Evolutionary conservation across 2,113 vertebrate species (phyloP), one percentile per base, ranked within the genome.

Genomic region (Leptobrachium ailaonicum): DNA sequence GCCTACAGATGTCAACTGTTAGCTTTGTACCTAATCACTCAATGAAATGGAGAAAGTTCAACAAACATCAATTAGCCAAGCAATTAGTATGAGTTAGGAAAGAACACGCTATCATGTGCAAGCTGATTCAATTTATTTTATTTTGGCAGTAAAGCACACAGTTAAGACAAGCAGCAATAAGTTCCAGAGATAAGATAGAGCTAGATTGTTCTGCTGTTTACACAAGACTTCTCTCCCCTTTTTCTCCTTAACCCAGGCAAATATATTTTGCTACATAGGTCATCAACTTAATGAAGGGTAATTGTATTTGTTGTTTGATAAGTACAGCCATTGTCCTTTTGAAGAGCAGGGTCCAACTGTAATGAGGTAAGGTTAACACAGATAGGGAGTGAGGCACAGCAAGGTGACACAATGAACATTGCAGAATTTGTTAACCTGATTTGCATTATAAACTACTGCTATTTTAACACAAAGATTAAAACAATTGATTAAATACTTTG

Each of bases 1-100:
- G 90, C 93, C 95, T 93, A 94, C 95, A 96, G 95, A 96, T 96
- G 95, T 95, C 93, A 90, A 94, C 94, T 85, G 92, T 93, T 92
- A 93, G 94, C 92, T 95, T 94, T 91, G 90, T 94, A 94, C 93
- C 93, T 94, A 94, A 94, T 94, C 93, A 92, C 93, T 94, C 93
- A 92, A 92, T 93, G 92, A 94, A 95, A 94, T 92, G 90, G 92
- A 93, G 92, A 95, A 93, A 94, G 94, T 95, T 95, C 92, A 94
- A 94, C 91, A 93, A 95, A 94, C 92, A 94, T 91, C 93, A 94
- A 95, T 95, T 95, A 95, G 92, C 89, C 88, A 88, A 85, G 92
- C 92, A 94, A 94, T 95, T 95, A 94, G 91, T 91, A 91, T 91
- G 91, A 94, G 91, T 92, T 93, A 93, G 91, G 90, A 92, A 92